These are phyloP conservation scores for Tetramorium bicarinatum DNA, from an alignment of 2,888 invertebrate species.

Conservation along the genomic window DNA sequence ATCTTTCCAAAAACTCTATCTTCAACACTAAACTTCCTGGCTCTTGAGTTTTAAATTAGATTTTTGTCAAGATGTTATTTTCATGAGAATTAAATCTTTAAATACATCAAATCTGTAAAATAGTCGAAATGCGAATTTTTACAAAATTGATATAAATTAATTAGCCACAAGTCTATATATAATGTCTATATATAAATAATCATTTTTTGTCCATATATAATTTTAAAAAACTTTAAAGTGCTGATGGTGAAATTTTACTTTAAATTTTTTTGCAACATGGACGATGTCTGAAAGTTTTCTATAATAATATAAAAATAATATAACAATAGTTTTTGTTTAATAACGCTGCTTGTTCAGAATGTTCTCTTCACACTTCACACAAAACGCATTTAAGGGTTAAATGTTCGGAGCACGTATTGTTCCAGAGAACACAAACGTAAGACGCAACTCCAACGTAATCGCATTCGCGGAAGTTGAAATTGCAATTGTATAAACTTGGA, in stretches of 20 bases:
- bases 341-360: neutral
- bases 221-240: too few relatives aligned
- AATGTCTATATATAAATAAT: too few relatives aligned
- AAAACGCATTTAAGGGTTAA: conserved; percentile 5
- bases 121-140: too few relatives aligned
- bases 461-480: conserved; percentile 38
- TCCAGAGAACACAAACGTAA: conserved; percentile 21
- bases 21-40: neutral
- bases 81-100: neutral
- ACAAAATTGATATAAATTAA: too few relatives aligned
- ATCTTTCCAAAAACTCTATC: neutral
- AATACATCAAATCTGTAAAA: neutral
- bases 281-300: neutral
- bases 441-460: conserved; percentile 30
- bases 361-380: neutral
- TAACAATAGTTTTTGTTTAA: neutral
- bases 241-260: neutral
- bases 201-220: too few relatives aligned
- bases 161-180: too few relatives aligned
- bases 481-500: conserved; percentile 37
- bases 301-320: neutral
- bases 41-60: conserved; percentile 4
- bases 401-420: conserved; percentile 9
- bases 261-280: neutral
- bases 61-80: conserved; percentile 1